Percentiles rank a stretch among this genome's conserved stretches.
Conservation (phyloP, 2,797 vertebrate genomes). For the Parotocinclus haroldoi region DNA sequence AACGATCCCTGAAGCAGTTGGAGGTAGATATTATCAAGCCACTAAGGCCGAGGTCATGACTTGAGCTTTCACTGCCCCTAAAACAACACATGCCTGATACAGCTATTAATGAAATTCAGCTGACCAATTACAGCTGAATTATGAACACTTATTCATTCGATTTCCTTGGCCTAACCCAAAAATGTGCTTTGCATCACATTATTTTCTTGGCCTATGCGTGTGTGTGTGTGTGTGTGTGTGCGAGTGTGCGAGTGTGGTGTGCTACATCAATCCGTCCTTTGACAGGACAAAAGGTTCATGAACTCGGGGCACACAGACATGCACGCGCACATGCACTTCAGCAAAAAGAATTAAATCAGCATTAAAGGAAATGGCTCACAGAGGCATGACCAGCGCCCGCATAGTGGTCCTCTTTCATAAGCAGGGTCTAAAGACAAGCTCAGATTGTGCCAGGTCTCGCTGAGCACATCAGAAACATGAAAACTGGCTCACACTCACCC, state of each 20-base stretch:
- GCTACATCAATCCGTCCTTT: constrained; percentile 35
- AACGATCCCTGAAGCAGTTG: neutral
- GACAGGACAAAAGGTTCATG: constrained; percentile 44
- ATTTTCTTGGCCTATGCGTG: constrained; percentile 13
- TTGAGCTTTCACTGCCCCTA: constrained; percentile 1
- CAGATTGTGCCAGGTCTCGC: constrained; percentile 71
- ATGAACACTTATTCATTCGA: constrained; percentile 11
- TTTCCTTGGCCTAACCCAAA: constrained; percentile 6
- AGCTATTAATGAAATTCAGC: constrained; percentile 29
- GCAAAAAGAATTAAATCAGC: constrained; percentile 48
- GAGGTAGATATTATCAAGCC: constrained; percentile 18
- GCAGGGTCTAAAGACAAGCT: constrained; percentile 61
- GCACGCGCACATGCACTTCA: constrained; percentile 22
- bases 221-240: constrained; percentile 16
- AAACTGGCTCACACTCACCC: constrained; percentile 65
- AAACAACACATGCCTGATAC: neutral
- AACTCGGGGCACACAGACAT: constrained; percentile 26
- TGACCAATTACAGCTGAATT: constrained; percentile 23
- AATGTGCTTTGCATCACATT: constrained; percentile 10
- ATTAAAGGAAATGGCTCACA: constrained; percentile 68
- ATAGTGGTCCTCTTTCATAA: constrained; percentile 70
- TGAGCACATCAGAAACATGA: constrained; percentile 77
- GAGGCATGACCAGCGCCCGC: constrained; percentile 65
- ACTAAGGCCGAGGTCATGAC: constrained; percentile 1
- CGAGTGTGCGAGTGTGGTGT: too few relatives aligned